Conservation (phyloP, 1,140 invertebrate genomes). For the Cataglyphis hispanica region DNA sequence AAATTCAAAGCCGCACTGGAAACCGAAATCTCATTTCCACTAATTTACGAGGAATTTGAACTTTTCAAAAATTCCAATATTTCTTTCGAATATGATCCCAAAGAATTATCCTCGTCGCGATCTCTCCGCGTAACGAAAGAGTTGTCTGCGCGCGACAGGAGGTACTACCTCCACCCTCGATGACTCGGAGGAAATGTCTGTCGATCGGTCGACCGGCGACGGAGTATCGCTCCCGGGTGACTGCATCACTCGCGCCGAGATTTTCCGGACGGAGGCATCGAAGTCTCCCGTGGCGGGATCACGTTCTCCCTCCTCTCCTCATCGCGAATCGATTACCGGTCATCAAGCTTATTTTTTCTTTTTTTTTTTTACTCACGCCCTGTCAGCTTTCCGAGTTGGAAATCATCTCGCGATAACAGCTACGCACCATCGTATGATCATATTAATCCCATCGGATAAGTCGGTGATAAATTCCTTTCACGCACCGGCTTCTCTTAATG, state of each 20-base stretch:
- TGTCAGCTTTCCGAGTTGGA: background rate
- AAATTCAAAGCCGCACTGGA: background rate
- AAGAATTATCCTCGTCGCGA: slow-evolving; percentile 3
- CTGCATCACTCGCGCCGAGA: slow-evolving; percentile 45
- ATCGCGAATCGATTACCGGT: background rate
- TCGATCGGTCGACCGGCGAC: background rate
- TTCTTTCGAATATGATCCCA: background rate
- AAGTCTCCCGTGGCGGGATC: slow-evolving; percentile 60
- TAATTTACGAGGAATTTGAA: background rate
- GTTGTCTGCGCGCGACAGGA: background rate
- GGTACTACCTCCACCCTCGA: background rate
- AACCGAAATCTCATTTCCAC: background rate
- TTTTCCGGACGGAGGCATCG: slow-evolving; percentile 62
- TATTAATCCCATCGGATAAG: background rate
- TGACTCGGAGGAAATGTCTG: background rate
- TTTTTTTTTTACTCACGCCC: background rate
- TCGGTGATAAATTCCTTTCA: background rate
- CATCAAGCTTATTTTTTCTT: slow-evolving; percentile 1
- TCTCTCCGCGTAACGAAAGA: background rate
- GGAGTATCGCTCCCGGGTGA: slow-evolving; percentile 10
- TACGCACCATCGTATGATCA: background rate
- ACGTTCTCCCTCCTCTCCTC: background rate
- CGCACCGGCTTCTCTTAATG: background rate
- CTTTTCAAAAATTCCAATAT: background rate
- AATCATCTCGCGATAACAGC: background rate